Evolutionary conservation across 2,113 vertebrate species (phyloP).

Genomic region (Macquaria australasica): DNA sequence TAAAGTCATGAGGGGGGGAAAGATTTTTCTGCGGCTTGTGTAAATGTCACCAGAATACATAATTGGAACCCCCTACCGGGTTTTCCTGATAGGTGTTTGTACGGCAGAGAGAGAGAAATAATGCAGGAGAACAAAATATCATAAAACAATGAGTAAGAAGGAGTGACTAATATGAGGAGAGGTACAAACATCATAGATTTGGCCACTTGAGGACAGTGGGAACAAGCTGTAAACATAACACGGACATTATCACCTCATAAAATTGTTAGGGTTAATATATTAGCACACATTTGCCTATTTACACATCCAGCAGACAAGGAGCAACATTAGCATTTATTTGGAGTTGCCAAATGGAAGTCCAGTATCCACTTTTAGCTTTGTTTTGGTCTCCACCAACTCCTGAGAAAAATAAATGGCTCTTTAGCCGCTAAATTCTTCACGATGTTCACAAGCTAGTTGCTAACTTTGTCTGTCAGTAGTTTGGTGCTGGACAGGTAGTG

Average conservation of each 20-base stretch:
- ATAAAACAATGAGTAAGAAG: neutral
- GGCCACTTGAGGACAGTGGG: neutral
- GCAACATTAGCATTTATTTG: too few relatives aligned
- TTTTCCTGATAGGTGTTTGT: neutral
- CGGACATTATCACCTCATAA: neutral
- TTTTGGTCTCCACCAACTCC: neutral
- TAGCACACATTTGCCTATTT: too few relatives aligned
- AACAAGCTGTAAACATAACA: neutral
- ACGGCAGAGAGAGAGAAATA: neutral
- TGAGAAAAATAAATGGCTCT: too few relatives aligned
- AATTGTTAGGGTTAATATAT: too few relatives aligned
- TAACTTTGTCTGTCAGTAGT: too few relatives aligned
- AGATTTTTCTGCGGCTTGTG: neutral
- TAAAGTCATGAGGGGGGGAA: neutral
- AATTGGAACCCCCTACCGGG: neutral
- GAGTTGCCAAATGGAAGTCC: too few relatives aligned
- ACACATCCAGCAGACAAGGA: too few relatives aligned
- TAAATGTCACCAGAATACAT: neutral
- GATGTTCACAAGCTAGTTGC: too few relatives aligned
- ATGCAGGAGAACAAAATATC: neutral
- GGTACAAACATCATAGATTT: neutral
- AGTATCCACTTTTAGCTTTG: neutral
- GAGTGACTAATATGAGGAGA: neutral
- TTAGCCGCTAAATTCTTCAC: too few relatives aligned
- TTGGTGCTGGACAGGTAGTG: too few relatives aligned